These are phyloP conservation scores for Scolanthus callimorphus DNA, from an alignment of 92 coral and sea anemone species.

Conservation along the genomic window DNA sequence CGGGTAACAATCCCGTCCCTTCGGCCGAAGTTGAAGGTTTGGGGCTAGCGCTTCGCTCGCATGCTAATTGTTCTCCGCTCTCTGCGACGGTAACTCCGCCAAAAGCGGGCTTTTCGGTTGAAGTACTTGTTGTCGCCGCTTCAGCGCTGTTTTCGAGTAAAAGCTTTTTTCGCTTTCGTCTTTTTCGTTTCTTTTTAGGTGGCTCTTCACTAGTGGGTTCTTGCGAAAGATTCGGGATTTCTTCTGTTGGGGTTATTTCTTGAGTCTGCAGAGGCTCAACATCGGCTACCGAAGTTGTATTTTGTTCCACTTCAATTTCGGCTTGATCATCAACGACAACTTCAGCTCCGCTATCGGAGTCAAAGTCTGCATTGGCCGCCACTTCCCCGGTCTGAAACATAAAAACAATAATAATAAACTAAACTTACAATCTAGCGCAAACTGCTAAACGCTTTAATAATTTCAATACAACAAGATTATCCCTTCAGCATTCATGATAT, in stretches of 20 bases:
- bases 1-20: too few species aligned
- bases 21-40: too few species aligned
- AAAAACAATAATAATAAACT: too few species aligned
- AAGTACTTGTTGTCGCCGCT: slow-evolving; percentile 11
- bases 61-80: too few species aligned
- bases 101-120: background rate
- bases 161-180: slow-evolving; percentile 19
- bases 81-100: too few species aligned
- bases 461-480: too few species aligned
- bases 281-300: background rate
- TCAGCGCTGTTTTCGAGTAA: background rate
- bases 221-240: background rate
- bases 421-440: too few species aligned
- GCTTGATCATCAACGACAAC: background rate
- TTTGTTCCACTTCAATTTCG: background rate
- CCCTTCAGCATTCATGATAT: too few species aligned
- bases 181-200: slow-evolving; percentile 14
- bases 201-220: slow-evolving; percentile 9
- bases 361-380: slow-evolving; percentile 5
- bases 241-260: slow-evolving; percentile 3
- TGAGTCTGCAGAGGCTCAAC: too few species aligned
- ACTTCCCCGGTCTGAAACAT: background rate
- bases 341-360: slow-evolving; percentile 25
- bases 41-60: background rate
- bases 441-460: too few species aligned